Base-by-base conservation (phyloP, 2,888 invertebrate species). In the Exephanes ischioxanthus region DNA sequence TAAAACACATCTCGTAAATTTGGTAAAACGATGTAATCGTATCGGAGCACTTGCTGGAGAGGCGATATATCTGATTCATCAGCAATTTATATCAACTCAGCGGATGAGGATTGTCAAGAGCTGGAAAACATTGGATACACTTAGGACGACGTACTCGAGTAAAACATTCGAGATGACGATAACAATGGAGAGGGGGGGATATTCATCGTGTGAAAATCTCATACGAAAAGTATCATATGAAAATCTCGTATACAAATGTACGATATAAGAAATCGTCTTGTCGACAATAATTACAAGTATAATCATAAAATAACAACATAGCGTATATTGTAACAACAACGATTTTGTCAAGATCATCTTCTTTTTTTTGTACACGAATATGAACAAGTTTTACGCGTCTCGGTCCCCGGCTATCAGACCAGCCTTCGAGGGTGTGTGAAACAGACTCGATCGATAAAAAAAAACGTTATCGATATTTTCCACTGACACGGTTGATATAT, bases 231-330 rank as follows among this genome's bases (percentile, higher is more conserved):
- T 3, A 37, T 51, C 51, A 51, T 51, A 51, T 6, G n/a, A 19
- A 58, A 81, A 55, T 61, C 58, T n/a, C 26, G 26, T 55, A 41
- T 70, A 77, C 11, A 70, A 70, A 81, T 70, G 3, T 70, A 58
- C 75, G 51, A 26, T 51, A 61, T 75, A 58, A 22, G 45, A 67
- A 55, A 68, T 68, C 48, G 9, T 45, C 45, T 26, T 51, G 48
- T 19, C 66, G 30, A 66, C 55, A 14, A 45, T 66, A 82, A 72
- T 55, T 72, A 70, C 61, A 77, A 76, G 7, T 7, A 63, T 45
- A 77, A 70, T 51, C 11, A 53, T 70, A 81, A 26, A 61, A 70
- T 70, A 76, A 81, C 68, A 76, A 81, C 26, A 11, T 67, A 73
- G 51, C 45, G 22, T 80, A 70, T 9, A 41, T 73, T 30, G 48